These are phyloP conservation scores for Macaria liturata DNA, from an alignment of 2,888 invertebrate genomes.

Conservation along the genomic window DNA sequence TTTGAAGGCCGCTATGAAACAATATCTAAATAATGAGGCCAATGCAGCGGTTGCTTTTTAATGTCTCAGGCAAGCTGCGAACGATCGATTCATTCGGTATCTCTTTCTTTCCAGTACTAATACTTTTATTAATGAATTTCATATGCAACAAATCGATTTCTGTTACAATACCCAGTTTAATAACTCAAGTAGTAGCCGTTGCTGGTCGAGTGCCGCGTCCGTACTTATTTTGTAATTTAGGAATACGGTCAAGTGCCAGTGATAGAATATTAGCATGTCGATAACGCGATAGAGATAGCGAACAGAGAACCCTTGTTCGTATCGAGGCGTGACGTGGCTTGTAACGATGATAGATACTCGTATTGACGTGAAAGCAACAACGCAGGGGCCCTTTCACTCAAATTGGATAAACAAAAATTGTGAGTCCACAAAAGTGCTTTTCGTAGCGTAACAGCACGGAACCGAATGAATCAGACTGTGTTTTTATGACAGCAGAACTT, in stretches of 20 bases:
- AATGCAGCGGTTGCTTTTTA: slow-evolving; percentile 79
- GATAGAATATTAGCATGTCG: slow-evolving; percentile 31
- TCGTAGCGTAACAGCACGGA: slow-evolving; percentile 27
- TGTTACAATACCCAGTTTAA: background rate
- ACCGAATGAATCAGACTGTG: slow-evolving; percentile 44
- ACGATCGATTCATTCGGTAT: slow-evolving; percentile 77
- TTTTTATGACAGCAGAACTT: slow-evolving; percentile 58
- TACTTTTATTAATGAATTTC: slow-evolving; percentile 43
- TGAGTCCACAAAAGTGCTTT: slow-evolving; percentile 27
- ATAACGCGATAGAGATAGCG: slow-evolving; percentile 36
- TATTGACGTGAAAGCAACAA: slow-evolving; percentile 30
- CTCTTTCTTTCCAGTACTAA: slow-evolving; percentile 72
- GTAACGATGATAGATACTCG: slow-evolving; percentile 39
- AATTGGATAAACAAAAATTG: slow-evolving; percentile 37
- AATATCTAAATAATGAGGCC: slow-evolving; percentile 78
- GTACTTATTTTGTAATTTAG: slow-evolving; percentile 5
- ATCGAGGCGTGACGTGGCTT: slow-evolving; percentile 32
- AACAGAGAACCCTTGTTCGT: slow-evolving; percentile 27
- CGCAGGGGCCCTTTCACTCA: slow-evolving; percentile 26
- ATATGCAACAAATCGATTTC: slow-evolving; percentile 12
- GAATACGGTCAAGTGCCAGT: slow-evolving; percentile 22
- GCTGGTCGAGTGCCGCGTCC: no score
- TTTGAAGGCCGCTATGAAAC: slow-evolving; percentile 42
- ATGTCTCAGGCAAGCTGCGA: slow-evolving; percentile 64
- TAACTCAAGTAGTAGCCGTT: no score